Evolutionary conservation across 2,113 vertebrate species (phyloP).

Genomic region (Odontesthes bonariensis): DNA sequence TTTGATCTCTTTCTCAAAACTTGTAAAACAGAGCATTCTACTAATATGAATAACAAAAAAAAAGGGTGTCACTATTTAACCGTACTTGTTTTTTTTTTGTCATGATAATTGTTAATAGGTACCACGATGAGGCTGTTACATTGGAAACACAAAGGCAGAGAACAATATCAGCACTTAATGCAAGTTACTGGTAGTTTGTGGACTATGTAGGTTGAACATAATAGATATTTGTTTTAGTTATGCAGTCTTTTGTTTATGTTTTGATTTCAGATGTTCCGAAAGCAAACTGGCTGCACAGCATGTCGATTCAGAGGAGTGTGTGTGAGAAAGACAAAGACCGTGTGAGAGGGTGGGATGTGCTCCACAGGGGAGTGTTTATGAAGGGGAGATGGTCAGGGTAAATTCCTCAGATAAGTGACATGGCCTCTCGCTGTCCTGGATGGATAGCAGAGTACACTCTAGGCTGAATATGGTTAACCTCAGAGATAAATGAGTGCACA

Average conservation of each 20-base stretch:
- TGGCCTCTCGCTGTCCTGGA: constrained; percentile 52
- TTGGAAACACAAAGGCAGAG: constrained; percentile 36
- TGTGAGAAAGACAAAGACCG: constrained; percentile 18
- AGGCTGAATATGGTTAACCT: constrained; percentile 56
- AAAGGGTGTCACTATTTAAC: constrained; percentile 24
- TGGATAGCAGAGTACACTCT: constrained; percentile 34
- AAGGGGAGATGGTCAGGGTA: constrained; percentile 66
- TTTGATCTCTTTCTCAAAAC: constrained; percentile 30
- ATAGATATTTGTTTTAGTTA: constrained; percentile 49
- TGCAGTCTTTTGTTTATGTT: constrained; percentile 28
- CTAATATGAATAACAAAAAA: neutral
- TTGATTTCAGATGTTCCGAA: constrained; percentile 32
- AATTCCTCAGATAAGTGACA: constrained; percentile 82
- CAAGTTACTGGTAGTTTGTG: constrained; percentile 42
- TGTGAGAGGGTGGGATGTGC: constrained; percentile 36
- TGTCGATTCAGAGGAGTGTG: neutral
- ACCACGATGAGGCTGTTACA: constrained; percentile 45
- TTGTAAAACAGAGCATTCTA: neutral
- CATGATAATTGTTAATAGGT: constrained; percentile 46
- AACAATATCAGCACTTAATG: constrained; percentile 33
- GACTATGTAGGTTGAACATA: constrained; percentile 22
- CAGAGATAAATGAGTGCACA: constrained; percentile 37
- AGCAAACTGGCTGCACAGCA: constrained; percentile 20
- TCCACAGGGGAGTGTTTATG: constrained; percentile 79
- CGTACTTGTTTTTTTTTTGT: constrained; percentile 31